Base-by-base conservation (phyloP, 2,888 invertebrate genomes). In the Drosophila histrio region DNA sequence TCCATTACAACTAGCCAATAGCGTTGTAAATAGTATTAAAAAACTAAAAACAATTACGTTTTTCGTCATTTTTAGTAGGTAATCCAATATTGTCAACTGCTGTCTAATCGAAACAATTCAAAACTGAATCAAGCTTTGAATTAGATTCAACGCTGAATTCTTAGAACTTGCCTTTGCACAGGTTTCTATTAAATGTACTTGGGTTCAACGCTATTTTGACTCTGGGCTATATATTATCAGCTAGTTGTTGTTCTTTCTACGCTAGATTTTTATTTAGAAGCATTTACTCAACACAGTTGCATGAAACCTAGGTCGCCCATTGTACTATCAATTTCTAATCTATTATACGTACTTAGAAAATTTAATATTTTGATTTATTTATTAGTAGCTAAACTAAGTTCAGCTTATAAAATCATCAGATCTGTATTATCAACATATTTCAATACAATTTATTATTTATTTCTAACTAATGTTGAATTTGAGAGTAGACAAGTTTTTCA, bases 151-250 rank as follows among this genome's bases (percentile, higher is more conserved):
- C 6, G 15, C 11, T 44, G 26, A 49, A 50, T 39, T 13, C 26
- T 39, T 41, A 9, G 3, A 9, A 36, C 13, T 43, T 38, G 22
- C 13, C 6, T 50, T 46, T 53, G 21, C 49, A 46, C 38, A 52
- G 26, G 26, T 47, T 39, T 47, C 11, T 3, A 38, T 17, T 38
- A 21, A 21, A 43, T 49, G 6, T 38, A 47, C 41, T 47, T 36
- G 22, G 9, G 36, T 70, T 70, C 63, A 56, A 22, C 11, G 34
- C 30, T 13, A 19, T 49, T 54, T 60, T 38, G 52, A 43, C 52
- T 39, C 28, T 22, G 15, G 49, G 74, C n/a, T 50, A n/a, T 72
- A 26, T 59, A 53, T 72, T 56, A 58, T 44, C 54, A 28, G 30
- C 13, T 49, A n/a, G 7, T 44, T 34, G 22, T 19, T 46, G 3